These are phyloP conservation scores for Hemaris fuciformis DNA, from an alignment of 2,888 invertebrate species.

Conservation along the genomic window DNA sequence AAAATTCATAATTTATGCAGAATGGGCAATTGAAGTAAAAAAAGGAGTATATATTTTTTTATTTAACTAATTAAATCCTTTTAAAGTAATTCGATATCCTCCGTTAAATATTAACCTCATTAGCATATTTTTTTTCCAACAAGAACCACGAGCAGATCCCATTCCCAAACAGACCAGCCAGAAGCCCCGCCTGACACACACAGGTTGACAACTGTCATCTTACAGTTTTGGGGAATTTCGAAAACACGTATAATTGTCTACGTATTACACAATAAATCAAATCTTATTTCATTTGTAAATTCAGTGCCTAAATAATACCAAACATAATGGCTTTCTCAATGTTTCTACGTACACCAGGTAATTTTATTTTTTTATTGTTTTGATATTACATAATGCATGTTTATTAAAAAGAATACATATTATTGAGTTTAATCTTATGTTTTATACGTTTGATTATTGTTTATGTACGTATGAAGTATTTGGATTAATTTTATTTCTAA, in stretches of 20 bases:
- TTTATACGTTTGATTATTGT: neutral
- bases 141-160: neutral
- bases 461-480: neutral
- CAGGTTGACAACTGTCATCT: constrained; percentile 12
- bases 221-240: constrained; percentile 20
- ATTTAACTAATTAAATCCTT: neutral
- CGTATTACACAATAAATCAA: neutral
- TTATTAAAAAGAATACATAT: neutral
- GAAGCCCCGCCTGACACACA: constrained; percentile 1
- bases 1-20: too few species aligned
- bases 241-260: constrained; percentile 9
- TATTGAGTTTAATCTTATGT: neutral
- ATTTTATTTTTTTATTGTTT: constrained; percentile 26
- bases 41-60: neutral
- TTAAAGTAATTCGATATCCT: neutral
- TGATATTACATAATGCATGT: constrained; percentile 64
- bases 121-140: neutral
- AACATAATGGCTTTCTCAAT: constrained; percentile 67
- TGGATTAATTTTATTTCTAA: neutral
- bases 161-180: neutral
- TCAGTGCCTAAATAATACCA: constrained; percentile 4
- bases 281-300: neutral
- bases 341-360: constrained; percentile 69
- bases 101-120: neutral
- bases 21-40: too few species aligned